Conservation (phyloP, 2,113 vertebrate genomes). For the Gymnarchus niloticus region DNA sequence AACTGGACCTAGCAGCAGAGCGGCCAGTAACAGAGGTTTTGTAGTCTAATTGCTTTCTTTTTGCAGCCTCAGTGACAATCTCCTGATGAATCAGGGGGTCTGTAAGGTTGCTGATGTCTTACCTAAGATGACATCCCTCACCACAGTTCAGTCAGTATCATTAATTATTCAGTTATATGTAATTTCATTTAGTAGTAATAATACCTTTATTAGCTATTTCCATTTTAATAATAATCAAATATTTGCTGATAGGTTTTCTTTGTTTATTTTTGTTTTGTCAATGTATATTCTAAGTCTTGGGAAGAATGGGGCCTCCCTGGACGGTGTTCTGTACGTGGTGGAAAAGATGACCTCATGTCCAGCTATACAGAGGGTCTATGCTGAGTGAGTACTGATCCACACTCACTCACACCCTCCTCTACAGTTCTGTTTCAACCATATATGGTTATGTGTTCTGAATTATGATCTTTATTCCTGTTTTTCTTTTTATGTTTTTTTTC, state of each 20-base stretch:
- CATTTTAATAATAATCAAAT: background rate
- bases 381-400: constrained; percentile 61
- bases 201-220: background rate
- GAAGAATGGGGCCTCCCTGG: constrained; percentile 57
- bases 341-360: constrained; percentile 45
- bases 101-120: constrained; percentile 51
- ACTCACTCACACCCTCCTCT: background rate
- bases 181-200: background rate
- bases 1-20: background rate
- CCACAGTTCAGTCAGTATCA: constrained; percentile 64
- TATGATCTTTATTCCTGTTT: background rate
- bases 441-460: background rate
- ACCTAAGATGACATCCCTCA: constrained; percentile 57
- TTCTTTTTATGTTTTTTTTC: background rate
- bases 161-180: background rate
- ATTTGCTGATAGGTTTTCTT: background rate
- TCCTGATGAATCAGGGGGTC: constrained; percentile 60
- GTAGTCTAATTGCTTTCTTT: constrained; percentile 18
- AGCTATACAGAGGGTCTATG: constrained; percentile 53
- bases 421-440: background rate
- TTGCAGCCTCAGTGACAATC: constrained; percentile 75
- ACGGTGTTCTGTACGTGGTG: constrained; percentile 58
- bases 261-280: background rate
- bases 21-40: background rate
- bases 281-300: constrained; percentile 52